Percentiles rank a stretch among this genome's conserved stretches.
Conservation (phyloP, 1,140 invertebrate species). For the Monochamus saltuarius region DNA sequence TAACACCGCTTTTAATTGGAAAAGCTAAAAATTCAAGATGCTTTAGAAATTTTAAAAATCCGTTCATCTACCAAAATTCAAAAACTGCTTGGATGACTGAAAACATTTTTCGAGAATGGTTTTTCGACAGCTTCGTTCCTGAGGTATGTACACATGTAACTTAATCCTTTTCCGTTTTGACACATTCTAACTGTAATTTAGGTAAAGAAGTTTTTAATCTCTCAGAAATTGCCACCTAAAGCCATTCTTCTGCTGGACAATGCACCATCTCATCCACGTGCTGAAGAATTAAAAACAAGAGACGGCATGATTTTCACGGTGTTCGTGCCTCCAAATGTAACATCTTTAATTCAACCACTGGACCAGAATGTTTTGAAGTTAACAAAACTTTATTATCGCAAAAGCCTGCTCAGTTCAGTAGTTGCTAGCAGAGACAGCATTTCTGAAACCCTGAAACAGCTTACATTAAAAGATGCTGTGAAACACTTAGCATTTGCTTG, state of each 20-base stretch:
- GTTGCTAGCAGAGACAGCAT: slow-evolving; percentile 10
- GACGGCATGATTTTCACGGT: slow-evolving; percentile 48
- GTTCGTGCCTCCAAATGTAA: slow-evolving; percentile 52
- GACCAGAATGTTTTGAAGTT: slow-evolving; percentile 45
- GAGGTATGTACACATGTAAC: too few relatives aligned
- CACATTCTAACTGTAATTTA: too few relatives aligned
- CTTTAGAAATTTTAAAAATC: slow-evolving; percentile 30
- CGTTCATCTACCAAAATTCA: slow-evolving; percentile 16
- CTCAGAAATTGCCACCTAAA: too few relatives aligned
- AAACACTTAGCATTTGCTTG: slow-evolving; percentile 29
- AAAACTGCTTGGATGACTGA: slow-evolving; percentile 49
- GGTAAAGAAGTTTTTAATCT: too few relatives aligned
- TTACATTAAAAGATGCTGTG: slow-evolving; percentile 34
- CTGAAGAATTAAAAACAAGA: slow-evolving; percentile 48
- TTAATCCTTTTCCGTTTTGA: too few relatives aligned
- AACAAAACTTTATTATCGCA: slow-evolving; percentile 35
- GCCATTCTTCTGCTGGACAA: slow-evolving; percentile 51
- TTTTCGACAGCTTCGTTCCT: slow-evolving; percentile 12
- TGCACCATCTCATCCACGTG: slow-evolving; percentile 46
- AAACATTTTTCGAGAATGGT: slow-evolving; percentile 46
- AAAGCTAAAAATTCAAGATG: slow-evolving; percentile 37
- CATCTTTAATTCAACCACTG: slow-evolving; percentile 49
- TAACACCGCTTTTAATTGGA: slow-evolving; percentile 36
- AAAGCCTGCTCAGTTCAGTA: slow-evolving; percentile 28
- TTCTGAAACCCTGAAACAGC: slow-evolving; percentile 26